Percentiles rank a stretch among this genome's conserved stretches.
Conservation (phyloP, 1,140 invertebrate species). For the Archivesica marissinica region DNA sequence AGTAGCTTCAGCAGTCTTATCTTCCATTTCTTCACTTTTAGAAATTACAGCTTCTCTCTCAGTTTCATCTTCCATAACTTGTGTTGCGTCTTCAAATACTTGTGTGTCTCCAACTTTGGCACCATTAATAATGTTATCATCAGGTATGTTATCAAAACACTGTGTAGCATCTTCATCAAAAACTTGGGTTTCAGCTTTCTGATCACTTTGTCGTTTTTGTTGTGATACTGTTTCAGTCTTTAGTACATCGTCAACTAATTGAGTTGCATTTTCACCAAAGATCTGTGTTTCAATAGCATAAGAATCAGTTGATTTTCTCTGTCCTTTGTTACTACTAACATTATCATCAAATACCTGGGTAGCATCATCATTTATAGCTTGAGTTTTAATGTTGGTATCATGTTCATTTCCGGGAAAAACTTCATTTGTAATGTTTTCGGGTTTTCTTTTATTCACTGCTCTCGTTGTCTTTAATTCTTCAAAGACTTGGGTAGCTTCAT, state of each 20-base stretch:
- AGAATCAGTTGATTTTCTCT: neutral
- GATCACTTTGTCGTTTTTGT: neutral
- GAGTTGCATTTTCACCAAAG: constrained; percentile 41
- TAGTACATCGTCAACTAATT: constrained; percentile 45
- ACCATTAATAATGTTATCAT: neutral
- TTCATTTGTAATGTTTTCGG: neutral
- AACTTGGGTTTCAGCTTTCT: constrained; percentile 27
- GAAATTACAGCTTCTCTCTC: neutral
- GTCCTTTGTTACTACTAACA: neutral
- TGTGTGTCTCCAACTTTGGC: constrained; percentile 22
- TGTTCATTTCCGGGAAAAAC: constrained; percentile 40
- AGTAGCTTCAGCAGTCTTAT: neutral
- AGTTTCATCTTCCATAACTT: neutral
- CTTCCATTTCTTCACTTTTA: neutral
- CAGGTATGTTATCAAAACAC: neutral
- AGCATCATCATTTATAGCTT: constrained; percentile 48
- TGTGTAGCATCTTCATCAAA: constrained; percentile 43
- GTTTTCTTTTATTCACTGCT: neutral
- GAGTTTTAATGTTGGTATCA: neutral
- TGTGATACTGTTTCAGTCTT: neutral
- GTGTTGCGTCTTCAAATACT: constrained; percentile 24
- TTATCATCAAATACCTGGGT: constrained; percentile 67
- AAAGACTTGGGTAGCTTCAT: constrained; percentile 64
- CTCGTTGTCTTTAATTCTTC: constrained; percentile 7
- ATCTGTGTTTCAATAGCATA: constrained; percentile 26